Evolutionary conservation across 2,113 vertebrate species (phyloP).

Genomic region (Nothocercus julius): DNA sequence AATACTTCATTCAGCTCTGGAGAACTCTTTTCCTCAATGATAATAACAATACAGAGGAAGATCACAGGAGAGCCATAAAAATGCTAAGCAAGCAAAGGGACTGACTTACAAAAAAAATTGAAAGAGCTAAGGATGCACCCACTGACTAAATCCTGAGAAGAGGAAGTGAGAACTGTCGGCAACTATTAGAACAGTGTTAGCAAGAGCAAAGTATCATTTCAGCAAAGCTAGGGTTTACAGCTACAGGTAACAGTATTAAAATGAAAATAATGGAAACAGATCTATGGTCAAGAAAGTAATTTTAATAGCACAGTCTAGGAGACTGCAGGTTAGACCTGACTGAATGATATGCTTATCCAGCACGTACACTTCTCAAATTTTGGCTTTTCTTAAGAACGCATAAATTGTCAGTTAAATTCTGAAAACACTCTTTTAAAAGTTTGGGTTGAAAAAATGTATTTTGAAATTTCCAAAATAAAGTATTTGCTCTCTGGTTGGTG

Average conservation of each 20-base stretch:
- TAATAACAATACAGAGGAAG: neutral
- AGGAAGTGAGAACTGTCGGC: neutral
- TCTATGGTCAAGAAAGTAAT: neutral
- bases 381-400: neutral
- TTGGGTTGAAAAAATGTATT: neutral
- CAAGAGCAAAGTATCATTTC: neutral
- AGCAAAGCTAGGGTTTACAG: neutral
- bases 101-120: neutral
- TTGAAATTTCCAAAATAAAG: neutral
- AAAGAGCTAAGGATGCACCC: neutral
- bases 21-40: constrained; percentile 38
- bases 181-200: neutral
- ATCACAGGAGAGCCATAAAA: neutral
- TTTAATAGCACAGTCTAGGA: neutral
- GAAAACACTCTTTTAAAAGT: neutral
- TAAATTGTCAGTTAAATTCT: neutral
- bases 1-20: neutral
- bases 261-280: neutral
- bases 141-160: neutral
- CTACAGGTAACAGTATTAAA: neutral
- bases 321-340: neutral
- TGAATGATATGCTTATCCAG: neutral
- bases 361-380: neutral
- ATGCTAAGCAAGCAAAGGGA: neutral
- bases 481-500: fast-evolving